phyloP scores from a whole-genome alignment of 1,140 invertebrate species.

The Galleria mellonella region DNA sequence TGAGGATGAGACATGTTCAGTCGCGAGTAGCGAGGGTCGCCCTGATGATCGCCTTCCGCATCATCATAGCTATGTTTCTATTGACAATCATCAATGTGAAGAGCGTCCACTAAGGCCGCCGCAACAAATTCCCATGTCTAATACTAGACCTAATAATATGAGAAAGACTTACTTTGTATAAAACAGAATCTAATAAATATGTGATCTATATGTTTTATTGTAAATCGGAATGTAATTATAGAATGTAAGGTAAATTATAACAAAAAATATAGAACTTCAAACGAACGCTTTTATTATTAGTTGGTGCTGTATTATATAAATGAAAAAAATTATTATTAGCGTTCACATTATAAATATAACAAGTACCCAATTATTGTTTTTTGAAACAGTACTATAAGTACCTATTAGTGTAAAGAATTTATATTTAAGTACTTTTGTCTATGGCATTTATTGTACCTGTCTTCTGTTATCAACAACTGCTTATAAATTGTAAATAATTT shows the following conservation, averaged over 20 bases:
- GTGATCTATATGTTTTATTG: conserved; percentile 27
- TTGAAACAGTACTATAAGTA: conserved; percentile 37
- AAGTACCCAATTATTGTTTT: neutral
- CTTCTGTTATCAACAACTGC: conserved; percentile 18
- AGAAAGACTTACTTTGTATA: conserved; percentile 74
- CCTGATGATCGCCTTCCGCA: conserved; percentile 64
- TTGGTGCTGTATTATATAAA: conserved; percentile 42
- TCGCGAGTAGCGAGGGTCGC: conserved; percentile 63
- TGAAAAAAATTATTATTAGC: conserved; percentile 1
- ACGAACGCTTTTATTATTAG: conserved; percentile 21
- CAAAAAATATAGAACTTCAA: conserved; percentile 1
- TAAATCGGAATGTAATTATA: conserved; percentile 9
- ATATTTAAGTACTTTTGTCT: conserved; percentile 20
- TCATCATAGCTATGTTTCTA: conserved; percentile 71
- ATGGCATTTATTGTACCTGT: conserved; percentile 32
- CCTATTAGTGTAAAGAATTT: conserved; percentile 24
- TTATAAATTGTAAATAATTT: conserved; percentile 4
- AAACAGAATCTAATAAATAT: conserved; percentile 16
- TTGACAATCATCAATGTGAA: conserved; percentile 69
- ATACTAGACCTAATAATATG: conserved; percentile 52
- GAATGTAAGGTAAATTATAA: neutral
- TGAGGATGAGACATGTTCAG: conserved; percentile 71
- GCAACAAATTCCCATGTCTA: conserved; percentile 66
- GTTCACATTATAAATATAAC: neutral
- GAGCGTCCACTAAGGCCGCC: conserved; percentile 62